These are phyloP conservation scores for Amphilophus citrinellus DNA, from an alignment of 2,113 vertebrate species.

Conservation along the genomic window DNA sequence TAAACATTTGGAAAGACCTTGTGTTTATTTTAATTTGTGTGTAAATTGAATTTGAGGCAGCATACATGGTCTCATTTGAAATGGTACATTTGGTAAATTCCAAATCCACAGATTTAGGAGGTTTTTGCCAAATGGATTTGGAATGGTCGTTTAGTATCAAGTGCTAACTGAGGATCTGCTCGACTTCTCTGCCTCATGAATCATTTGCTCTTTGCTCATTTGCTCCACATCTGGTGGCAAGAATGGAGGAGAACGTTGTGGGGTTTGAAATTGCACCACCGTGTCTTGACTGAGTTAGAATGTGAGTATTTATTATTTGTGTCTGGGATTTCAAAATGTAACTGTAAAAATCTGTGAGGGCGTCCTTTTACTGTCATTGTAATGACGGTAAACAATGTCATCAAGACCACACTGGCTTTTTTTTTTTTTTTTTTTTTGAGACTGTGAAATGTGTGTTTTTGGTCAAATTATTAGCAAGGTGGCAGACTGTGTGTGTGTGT, in stretches of 20 bases:
- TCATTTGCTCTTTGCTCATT: conserved; percentile 59
- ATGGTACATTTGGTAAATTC: conserved; percentile 48
- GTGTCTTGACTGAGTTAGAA: conserved; percentile 38
- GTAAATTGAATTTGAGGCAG: conserved; percentile 35
- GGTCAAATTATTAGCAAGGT: not conserved
- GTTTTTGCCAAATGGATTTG: conserved; percentile 55
- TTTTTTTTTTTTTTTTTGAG: not conserved
- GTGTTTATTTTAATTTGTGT: conserved; percentile 27
- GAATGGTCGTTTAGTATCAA: conserved; percentile 43
- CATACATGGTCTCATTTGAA: conserved; percentile 39
- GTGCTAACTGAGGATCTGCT: conserved; percentile 45
- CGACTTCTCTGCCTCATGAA: conserved; percentile 49
- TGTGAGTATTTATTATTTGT: conserved; percentile 43
- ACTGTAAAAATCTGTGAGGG: conserved; percentile 33
- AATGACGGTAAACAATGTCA: conserved; percentile 25
- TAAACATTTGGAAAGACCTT: conserved; percentile 16
- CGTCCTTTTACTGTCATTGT: not conserved
- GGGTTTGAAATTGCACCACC: conserved; percentile 50
- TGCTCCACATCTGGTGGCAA: conserved; percentile 69
- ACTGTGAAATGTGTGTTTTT: not conserved
- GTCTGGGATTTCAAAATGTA: conserved; percentile 55
- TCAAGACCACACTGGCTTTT: not conserved
- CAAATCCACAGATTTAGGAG: conserved; percentile 36
- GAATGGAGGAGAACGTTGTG: conserved; percentile 20
- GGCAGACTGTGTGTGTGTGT: not conserved